Base-by-base conservation (phyloP, 1,140 invertebrate genomes). In the Anastatus disparis region DNA sequence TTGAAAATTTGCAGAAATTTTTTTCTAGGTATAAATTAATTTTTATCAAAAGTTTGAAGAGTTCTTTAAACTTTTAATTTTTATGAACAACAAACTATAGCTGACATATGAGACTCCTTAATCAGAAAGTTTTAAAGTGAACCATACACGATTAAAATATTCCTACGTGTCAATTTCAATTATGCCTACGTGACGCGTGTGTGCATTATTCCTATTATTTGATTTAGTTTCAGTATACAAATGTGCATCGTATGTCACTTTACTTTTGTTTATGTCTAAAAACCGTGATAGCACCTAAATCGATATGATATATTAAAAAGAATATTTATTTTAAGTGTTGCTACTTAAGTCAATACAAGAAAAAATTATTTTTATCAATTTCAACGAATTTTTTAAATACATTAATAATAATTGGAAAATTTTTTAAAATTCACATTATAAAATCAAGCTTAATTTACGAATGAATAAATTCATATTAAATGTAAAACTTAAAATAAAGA, bases 111-210 rank as follows among this genome's bases (percentile, higher is more conserved):
- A n/a, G n/a, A n/a, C n/a, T n/a, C n/a, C n/a, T n/a, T n/a, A n/a
- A n/a, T n/a, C 8, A 17, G 2, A 38, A 59, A 67, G 29, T 2
- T 50, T 15, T 68, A 24, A 1, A 67, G 8, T 35, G 24, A 22
- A 35, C 27, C n/a, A 13, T 15, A 10, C 22, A 46, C 13, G 13
- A 26, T 40, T 61, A 35, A 61, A 69, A 53, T 52, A 69, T 22
- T 68, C 50, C 29, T 68, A 59, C 27, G n/a, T 31, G 38, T 63
- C 24, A 42, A 69, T 20, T 55, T 70, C 24, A 48, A 64, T 58
- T 64, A 10, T 70, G 20, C 27, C 26, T 55, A 70, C 58, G 53
- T 55, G 48, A 55, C 26, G 17, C 17, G 15, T 22, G 1, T 46
- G 40, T 46, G 53, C 40, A 56, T 56, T 68, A 8, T 46, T 35